Conservation (phyloP, 2,113 vertebrate genomes). For the Amia ocellicauda region DNA sequence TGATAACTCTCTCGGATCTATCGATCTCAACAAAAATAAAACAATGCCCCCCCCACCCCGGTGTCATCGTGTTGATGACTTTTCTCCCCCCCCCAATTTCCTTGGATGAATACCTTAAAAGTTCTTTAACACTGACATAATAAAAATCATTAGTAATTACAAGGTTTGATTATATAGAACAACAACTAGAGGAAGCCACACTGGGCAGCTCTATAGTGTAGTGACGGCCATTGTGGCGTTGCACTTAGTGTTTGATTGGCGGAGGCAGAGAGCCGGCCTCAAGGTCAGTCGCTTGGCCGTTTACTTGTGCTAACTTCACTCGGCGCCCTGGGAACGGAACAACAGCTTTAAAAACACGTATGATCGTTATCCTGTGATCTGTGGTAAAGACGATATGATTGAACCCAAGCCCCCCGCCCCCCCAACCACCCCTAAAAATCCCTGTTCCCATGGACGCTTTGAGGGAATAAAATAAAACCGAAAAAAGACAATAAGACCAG, state of each 20-base stretch:
- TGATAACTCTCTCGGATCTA: too few species aligned
- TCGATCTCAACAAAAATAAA: too few species aligned
- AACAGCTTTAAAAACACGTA: neutral
- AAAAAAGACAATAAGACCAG: constrained; percentile 44
- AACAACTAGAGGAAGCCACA: too few species aligned
- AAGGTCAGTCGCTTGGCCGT: neutral
- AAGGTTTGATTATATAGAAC: neutral
- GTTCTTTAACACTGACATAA: constrained; percentile 44
- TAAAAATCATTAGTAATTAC: constrained; percentile 30
- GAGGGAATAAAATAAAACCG: constrained; percentile 44
- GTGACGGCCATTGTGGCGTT: too few species aligned
- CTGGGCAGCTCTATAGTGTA: too few species aligned
- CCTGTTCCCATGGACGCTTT: constrained; percentile 30
- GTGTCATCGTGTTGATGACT: too few species aligned
- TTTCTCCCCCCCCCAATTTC: constrained; percentile 10
- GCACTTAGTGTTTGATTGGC: constrained; percentile 12
- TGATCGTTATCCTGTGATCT: constrained; percentile 28
- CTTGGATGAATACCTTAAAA: constrained; percentile 36
- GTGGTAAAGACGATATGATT: constrained; percentile 48
- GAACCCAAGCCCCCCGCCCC: constrained; percentile 50
- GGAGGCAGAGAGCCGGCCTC: neutral
- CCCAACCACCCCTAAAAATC: constrained; percentile 23
- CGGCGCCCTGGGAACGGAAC: constrained; percentile 1
- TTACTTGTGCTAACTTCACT: neutral
- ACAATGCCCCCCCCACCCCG: too few species aligned